Evolutionary conservation across 2,888 invertebrate species (phyloP), one percentile per base, ranked within the genome.

Genomic region (Odontocolon sp.): DNA sequence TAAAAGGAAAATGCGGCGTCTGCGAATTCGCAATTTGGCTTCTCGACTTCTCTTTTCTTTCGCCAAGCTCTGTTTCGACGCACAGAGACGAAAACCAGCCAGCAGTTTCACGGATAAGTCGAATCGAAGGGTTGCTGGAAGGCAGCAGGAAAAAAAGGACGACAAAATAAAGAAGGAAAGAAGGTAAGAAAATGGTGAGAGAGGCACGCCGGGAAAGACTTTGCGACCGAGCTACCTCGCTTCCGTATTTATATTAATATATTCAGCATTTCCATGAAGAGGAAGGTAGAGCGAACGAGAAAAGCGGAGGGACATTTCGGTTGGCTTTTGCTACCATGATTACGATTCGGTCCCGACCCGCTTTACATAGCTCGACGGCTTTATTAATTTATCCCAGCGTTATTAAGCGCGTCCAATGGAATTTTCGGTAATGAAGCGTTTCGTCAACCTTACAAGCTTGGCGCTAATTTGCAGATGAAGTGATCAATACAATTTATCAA

Each of bases 21-120:
- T 45, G 64, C 75, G 64, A 75, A 75, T 75, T 75, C 52, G 69
- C 69, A 57, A 75, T 69, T 69, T 69, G 63, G 69, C 64, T 57
- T 57, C 40, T 21, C 8, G 61, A 61, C 56, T 68, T 47, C 31
- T 16, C 40, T 66, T 50, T 33, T 26, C 26, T 23, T 38, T 28
- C 6, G 36, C 40, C 4, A n/a, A n/a, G 26, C 3, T 3, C 47
- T 36, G 40, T 50, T 64, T 42, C 16, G 11, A 28, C 26, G 36
- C 61, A 47, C 21, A 31, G 33, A 40, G 16, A 9, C 74, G 68
- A 64, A 36, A 45, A 45, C 8, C 21, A 63, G 71, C 45, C 54
- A 36, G 31, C n/a, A 47, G 21, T 18, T 45, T 40, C 26, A 33
- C 54, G 56, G 63, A 71, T 71, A 71, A 71, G 45, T 71, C 56